Percentiles rank a stretch among this genome's conserved stretches.
Conservation (phyloP, 2,113 vertebrate species). For the Python bivittatus region DNA sequence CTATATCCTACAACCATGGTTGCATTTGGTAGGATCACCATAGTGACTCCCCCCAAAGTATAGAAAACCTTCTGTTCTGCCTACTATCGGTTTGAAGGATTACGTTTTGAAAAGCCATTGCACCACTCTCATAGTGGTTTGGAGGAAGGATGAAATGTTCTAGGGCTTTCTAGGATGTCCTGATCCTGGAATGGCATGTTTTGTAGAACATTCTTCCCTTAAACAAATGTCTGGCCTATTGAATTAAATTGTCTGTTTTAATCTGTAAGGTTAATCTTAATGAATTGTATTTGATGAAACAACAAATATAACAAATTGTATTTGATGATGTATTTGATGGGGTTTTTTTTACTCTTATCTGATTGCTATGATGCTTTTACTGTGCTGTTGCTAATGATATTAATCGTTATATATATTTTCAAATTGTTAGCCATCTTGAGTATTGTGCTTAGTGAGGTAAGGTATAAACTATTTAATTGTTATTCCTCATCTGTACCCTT, state of each 20-base stretch:
- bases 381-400: not conserved
- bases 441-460: not conserved
- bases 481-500: not conserved
- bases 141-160: not conserved
- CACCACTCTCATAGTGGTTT: not conserved
- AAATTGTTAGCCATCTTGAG: not conserved
- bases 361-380: not conserved
- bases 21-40: not conserved
- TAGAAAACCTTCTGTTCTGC: not conserved
- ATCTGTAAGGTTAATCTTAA: not conserved
- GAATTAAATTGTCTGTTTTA: not conserved
- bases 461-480: not conserved
- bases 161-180: not conserved
- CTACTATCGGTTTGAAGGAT: not conserved
- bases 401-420: too few relatives aligned
- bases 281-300: not conserved
- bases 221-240: not conserved
- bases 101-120: not conserved
- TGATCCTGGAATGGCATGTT: not conserved
- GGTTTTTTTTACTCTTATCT: not conserved
- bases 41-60: not conserved
- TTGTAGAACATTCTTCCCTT: not conserved
- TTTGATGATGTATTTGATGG: too few relatives aligned
- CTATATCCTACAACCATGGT: not conserved
- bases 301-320: too few relatives aligned